Base-by-base conservation (phyloP, 2,888 invertebrate species). In the Lithodes maja region DNA sequence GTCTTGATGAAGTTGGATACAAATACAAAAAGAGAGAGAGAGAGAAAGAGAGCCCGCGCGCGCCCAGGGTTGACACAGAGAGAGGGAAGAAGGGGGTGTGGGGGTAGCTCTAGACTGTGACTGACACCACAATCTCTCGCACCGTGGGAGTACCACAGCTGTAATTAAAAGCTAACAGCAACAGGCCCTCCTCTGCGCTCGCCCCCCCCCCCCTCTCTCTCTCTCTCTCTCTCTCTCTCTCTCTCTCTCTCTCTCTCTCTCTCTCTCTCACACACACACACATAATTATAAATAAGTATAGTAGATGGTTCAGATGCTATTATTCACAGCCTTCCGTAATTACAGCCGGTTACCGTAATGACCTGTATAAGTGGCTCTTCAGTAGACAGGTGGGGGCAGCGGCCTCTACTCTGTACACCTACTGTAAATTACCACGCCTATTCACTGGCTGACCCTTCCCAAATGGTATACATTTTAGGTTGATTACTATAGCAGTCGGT, bases 81-180 rank as follows among this genome's bases (percentile, higher is more conserved):
- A n/a, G 17, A n/a, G 12, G n/a, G 71, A n/a, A 71, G 71, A n/a
- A n/a, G 71, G 15, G 17, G 71, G 15, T n/a, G 71, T 12, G 5
- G 71, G 15, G 17, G 71, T 71, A 71, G 71, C 17, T 1, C n/a
- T 71, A 3, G 71, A 2, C 3, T n/a, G 15, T 71, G 71, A 71
- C n/a, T 71, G 71, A 71, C 71, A 17, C n/a, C 71, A 71, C 71
- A 71, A 71, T 71, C 71, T 71, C 1, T 17, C 5, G 15, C 71
- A 71, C 71, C 71, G n/a, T 71, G 71, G 71, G 71, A 71, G n/a
- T 71, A 71, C 71, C 71, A 71, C 71, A 71, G 12, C 12, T 71
- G 17, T 71, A 71, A 71, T 71, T 71, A 71, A 71, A 71, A 71
- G 71, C 71, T 71, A 71, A 71, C 71, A 71, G 71, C 71, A 71